phyloP scores from a whole-genome alignment of 1,140 invertebrate genomes.

The Pseudomyrmex gracilis region DNA sequence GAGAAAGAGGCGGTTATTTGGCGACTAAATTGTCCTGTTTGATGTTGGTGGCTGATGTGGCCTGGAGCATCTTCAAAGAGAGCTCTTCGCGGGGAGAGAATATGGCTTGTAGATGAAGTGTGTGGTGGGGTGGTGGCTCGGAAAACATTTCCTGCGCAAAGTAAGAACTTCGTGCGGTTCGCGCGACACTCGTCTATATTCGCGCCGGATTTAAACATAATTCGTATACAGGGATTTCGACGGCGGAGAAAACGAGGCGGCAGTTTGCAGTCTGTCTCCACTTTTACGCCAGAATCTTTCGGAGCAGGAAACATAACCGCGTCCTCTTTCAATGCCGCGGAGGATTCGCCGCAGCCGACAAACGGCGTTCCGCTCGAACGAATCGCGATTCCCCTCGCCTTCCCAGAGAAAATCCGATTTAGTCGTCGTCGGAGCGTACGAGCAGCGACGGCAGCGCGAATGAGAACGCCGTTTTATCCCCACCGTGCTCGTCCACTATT shows the following conservation, averaged over 20 bases:
- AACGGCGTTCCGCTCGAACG: constrained; percentile 32
- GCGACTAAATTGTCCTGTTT: constrained; percentile 80
- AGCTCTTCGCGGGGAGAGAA: not conserved
- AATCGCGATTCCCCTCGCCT: constrained; percentile 29
- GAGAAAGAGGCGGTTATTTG: constrained; percentile 71
- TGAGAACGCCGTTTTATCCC: constrained; percentile 24
- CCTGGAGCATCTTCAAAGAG: constrained; percentile 65
- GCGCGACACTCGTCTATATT: not conserved
- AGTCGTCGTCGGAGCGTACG: not conserved
- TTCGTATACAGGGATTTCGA: constrained; percentile 6
- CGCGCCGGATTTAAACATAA: constrained; percentile 25
- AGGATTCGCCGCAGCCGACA: constrained; percentile 1
- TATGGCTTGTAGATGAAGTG: not conserved
- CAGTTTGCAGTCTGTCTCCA: constrained; percentile 7
- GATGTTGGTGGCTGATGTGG: constrained; percentile 75
- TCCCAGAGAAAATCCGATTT: constrained; percentile 67
- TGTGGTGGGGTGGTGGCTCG: constrained; percentile 1
- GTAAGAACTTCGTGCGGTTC: not conserved
- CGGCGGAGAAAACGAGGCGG: not conserved
- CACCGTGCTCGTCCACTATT: not conserved
- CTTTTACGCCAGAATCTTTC: constrained; percentile 35
- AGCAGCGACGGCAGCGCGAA: constrained; percentile 10
- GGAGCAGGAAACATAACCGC: not conserved
- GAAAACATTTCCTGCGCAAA: not conserved
- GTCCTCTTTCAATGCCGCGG: constrained; percentile 25